Base-by-base conservation (phyloP, 2,888 invertebrate genomes). In the Eristalinus aeneus region DNA sequence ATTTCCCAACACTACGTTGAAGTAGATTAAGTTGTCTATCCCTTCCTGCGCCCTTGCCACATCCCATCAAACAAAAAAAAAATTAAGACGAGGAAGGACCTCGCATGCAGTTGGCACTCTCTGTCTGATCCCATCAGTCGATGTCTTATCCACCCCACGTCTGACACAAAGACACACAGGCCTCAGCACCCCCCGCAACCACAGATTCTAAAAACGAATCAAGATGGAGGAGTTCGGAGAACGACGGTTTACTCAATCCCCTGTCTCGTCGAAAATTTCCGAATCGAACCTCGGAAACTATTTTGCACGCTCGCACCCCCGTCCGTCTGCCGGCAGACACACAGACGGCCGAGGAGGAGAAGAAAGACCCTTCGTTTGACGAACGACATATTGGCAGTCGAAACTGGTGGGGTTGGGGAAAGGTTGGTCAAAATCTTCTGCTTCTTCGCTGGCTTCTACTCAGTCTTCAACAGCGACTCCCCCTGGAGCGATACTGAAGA, bases 1-100 rank as follows among this genome's bases (percentile, higher is more conserved):
- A 86, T 86, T 86, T 86, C 39, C 86, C 46, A 78, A 73, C 82
- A 82, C 86, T 82, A 56, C 60, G 74, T 39, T 65, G 65, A 65
- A 79, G 79, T 84, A 71, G 69, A 84, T 84, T 84, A 79, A 84
- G 79, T 79, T 84, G 83, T 84, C 79, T 75, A 71, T 79, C 73
- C 64, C 53, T 56, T 61, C 34, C 36, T 53, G 63, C 31, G 5
- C 46, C 16, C 46, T n/a, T 46, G 16, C 46, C 46, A 56, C 39
- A 63, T 76, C 61, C 61, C 46, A 32, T 39, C 46, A 46, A 46
- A 58, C 60, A 10, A 22, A 20, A 34, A 69, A 56, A 8, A 9
- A n/a, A 53, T 54, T 31, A 58, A 36, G 1, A 58, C 23, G 5
- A 34, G 34, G 5, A 12, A 31, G 32, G 20, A 20, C 11, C 60